A percentile compares a stretch with the other conserved stretches of the same genome.
phyloP scores from a whole-genome alignment of 2,113 vertebrate genomes.

The Lycaon pictus region DNA sequence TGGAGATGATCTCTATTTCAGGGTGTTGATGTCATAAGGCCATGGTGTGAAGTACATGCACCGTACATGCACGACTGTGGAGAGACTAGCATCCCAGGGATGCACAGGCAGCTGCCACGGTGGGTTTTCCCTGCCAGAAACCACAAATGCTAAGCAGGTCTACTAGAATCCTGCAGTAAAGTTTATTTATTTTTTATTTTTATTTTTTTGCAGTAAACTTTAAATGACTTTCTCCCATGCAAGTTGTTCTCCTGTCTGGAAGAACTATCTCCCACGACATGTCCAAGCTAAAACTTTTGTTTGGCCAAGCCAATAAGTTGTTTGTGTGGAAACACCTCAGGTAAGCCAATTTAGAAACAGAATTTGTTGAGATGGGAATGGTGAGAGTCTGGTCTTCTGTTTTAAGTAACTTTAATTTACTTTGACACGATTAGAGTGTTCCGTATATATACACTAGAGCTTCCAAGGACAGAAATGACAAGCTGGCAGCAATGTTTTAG shows the following conservation, averaged over 20 bases:
- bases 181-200: too few relatives aligned
- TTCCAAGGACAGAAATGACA: not conserved
- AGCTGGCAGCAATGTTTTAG: not conserved
- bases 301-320: conserved; percentile 24
- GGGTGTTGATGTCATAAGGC: not conserved
- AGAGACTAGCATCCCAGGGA: not conserved
- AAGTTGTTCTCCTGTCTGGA: not conserved
- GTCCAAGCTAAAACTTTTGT: not conserved
- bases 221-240: not conserved
- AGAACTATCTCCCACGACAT: not conserved
- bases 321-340: not conserved
- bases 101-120: not conserved
- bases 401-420: not conserved
- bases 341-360: not conserved
- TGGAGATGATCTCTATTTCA: not conserved
- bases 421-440: not conserved
- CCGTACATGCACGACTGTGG: too few relatives aligned
- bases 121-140: not conserved
- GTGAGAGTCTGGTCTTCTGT: not conserved
- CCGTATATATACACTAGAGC: not conserved
- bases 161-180: not conserved
- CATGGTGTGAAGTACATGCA: not conserved
- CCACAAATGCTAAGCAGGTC: not conserved
- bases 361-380: not conserved
- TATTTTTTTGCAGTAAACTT: not conserved